Base-by-base conservation (phyloP, 2,113 vertebrate species). In the Anthoscopus minutus region DNA sequence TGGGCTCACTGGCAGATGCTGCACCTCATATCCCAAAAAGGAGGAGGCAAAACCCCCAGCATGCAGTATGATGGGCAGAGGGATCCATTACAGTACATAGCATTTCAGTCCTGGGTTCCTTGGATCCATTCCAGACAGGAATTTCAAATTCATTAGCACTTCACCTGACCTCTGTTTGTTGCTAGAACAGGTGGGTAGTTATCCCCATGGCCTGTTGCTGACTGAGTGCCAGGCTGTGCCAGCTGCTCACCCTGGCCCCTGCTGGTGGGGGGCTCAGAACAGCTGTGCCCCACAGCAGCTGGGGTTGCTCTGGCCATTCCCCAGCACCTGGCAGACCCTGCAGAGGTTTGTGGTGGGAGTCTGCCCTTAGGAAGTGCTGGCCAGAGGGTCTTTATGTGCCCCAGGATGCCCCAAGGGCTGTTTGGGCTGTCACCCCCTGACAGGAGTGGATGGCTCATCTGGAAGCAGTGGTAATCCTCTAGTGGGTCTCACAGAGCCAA, bases 101-200 rank as follows among this genome's bases (percentile, higher is more conserved):
- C 37, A 5, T 73, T 74, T 78, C 33, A 31, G 48, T 83, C 73
- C n/a, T 2, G 5, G 50, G 22, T 56, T 60, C 45, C 14, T 61
- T 84, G 45, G 62, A 86, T 81, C 92, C 38, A 51, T 80, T 94
- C 81, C 27, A 93, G 22, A 54, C 19, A 83, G 56, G 54, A 61
- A 47, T 87, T 96, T 76, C n/a, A 61, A 4, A 30, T 69, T 87
- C 27, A 21, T 80, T 70, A 45, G 57, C 47, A 31, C 54, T 78
- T 78, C 6, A 1, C n/a, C 19, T 51, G n/a, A 73, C 65, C 56
- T 58, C 33, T 15, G 0, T 74, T 35, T 94, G 38, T 47, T 48
- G 37, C 50, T 22, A 10, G 47, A 37, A 8, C 28, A 3, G 10
- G 61, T 25, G 44, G 47, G 45, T 11, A 1, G 27, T 31, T 10